Conservation (phyloP, 2,113 vertebrate genomes). For the Cyphomyrus plagiostoma region DNA sequence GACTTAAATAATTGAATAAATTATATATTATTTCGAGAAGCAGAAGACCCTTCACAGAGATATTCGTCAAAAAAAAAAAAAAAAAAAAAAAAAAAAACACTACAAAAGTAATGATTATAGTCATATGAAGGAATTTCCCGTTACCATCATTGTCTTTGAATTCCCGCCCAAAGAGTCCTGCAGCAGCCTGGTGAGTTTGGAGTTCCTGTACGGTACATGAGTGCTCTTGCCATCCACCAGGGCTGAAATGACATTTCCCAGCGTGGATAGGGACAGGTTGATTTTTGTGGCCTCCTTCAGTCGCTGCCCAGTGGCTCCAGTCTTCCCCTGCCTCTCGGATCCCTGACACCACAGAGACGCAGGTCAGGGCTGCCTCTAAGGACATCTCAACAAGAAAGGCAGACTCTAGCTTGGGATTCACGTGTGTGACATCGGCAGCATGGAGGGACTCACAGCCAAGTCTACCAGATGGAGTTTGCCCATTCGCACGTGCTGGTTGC, state of each 20-base stretch:
- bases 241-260: slow-evolving; percentile 96
- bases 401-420: background rate
- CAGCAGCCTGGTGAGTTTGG: slow-evolving; percentile 89
- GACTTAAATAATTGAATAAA: background rate
- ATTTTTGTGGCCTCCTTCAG: slow-evolving; percentile 98
- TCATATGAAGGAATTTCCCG: background rate
- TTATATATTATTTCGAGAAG: background rate
- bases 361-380: background rate
- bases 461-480: slow-evolving; percentile 96
- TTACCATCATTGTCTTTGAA: slow-evolving; percentile 99
- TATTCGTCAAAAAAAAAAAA: background rate
- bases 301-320: slow-evolving; percentile 91
- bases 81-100: background rate
- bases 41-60: background rate
- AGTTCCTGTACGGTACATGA: slow-evolving; percentile 97
- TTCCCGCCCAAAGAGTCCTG: slow-evolving; percentile 97
- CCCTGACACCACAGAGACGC: slow-evolving; percentile 56
- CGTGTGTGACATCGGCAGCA: background rate
- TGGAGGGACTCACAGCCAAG: slow-evolving; percentile 72
- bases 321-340: slow-evolving; percentile 95
- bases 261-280: slow-evolving; percentile 90
- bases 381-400: background rate
- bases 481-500: slow-evolving; percentile 94
- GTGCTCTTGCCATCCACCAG: slow-evolving; percentile 97
- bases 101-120: background rate